Evolutionary conservation across 1,140 invertebrate genomes (phyloP).

Genomic region (Tetragnatha versicolor): DNA sequence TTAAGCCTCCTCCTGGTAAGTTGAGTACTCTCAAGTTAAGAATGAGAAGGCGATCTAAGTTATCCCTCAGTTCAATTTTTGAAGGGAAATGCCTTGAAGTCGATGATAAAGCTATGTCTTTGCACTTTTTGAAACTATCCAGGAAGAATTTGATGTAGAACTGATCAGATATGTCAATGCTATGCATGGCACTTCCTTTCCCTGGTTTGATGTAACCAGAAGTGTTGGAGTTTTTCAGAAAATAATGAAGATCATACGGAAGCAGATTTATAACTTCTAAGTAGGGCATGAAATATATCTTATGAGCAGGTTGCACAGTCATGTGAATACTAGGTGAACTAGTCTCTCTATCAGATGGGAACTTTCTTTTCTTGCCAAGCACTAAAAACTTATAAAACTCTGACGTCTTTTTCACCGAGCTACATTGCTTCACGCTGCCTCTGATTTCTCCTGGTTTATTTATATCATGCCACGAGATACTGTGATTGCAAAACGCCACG

Average conservation of each 20-base stretch:
- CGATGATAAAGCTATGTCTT: conserved; percentile 68
- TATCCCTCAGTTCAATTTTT: conserved; percentile 74
- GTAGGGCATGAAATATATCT: conserved; percentile 82
- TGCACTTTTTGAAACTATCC: conserved; percentile 81
- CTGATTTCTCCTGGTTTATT: conserved; percentile 68
- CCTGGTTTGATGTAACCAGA: conserved; percentile 73
- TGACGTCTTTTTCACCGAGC: conserved; percentile 40
- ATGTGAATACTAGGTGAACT: conserved; percentile 12
- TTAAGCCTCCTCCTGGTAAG: conserved; percentile 68
- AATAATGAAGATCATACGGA: conserved; percentile 73
- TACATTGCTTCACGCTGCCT: conserved; percentile 33
- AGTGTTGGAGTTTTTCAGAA: conserved; percentile 63
- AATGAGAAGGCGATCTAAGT: conserved; percentile 74
- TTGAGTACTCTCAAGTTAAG: conserved; percentile 72
- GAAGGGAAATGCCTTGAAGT: conserved; percentile 66
- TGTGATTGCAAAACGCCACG: conserved; percentile 70
- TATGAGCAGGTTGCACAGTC: conserved; percentile 79
- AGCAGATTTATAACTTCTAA: conserved; percentile 76
- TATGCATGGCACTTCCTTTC: conserved; percentile 64
- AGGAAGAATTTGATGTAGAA: conserved; percentile 77
- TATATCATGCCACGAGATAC: conserved; percentile 73
- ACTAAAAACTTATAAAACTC: conserved; percentile 75
- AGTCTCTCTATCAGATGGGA: conserved; percentile 71
- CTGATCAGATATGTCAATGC: conserved; percentile 73
- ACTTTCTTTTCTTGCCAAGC: conserved; percentile 79